Conservation (phyloP, 2,888 invertebrate species). For the Dryobota labecula region DNA sequence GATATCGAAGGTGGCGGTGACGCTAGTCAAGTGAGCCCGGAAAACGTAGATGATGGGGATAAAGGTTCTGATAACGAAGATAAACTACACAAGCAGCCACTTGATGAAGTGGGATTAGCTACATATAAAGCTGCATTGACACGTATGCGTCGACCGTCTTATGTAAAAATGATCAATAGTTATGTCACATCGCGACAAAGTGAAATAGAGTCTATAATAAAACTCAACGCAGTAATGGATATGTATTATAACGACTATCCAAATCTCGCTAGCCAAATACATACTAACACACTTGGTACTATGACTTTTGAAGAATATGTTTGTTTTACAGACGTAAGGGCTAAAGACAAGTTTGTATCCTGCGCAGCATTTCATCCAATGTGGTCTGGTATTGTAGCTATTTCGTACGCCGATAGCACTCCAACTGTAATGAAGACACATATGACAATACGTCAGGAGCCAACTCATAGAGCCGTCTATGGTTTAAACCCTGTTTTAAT, state of each 20-base stretch:
- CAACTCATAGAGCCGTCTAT: slow-evolving; percentile 90
- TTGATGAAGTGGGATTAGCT: slow-evolving; percentile 79
- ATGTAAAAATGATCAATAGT: slow-evolving; percentile 78
- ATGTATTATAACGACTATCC: slow-evolving; percentile 92
- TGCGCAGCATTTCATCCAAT: slow-evolving; percentile 93
- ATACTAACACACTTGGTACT: slow-evolving; percentile 77
- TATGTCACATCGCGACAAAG: slow-evolving; percentile 74
- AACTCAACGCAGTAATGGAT: slow-evolving; percentile 89
- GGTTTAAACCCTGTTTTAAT: slow-evolving; percentile 92
- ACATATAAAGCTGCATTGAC: slow-evolving; percentile 77
- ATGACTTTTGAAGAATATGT: slow-evolving; percentile 89
- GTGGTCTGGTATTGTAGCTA: slow-evolving; percentile 92
- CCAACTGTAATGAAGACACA: slow-evolving; percentile 84
- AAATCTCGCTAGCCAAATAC: slow-evolving; percentile 82
- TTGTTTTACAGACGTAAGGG: slow-evolving; percentile 92
- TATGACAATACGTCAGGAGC: slow-evolving; percentile 82
- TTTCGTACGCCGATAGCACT: slow-evolving; percentile 92
- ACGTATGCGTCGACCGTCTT: slow-evolving; percentile 83
- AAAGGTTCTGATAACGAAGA: slow-evolving; percentile 69
- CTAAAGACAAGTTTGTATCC: slow-evolving; percentile 92
- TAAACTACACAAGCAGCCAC: slow-evolving; percentile 64
- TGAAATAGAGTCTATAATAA: slow-evolving; percentile 82
- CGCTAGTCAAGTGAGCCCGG: slow-evolving; percentile 65
- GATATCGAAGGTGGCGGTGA: slow-evolving; percentile 79
- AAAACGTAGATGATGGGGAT: slow-evolving; percentile 66